These are phyloP conservation scores for Glaucidium brasilianum DNA, from an alignment of 2,113 vertebrate genomes.

Conservation along the genomic window DNA sequence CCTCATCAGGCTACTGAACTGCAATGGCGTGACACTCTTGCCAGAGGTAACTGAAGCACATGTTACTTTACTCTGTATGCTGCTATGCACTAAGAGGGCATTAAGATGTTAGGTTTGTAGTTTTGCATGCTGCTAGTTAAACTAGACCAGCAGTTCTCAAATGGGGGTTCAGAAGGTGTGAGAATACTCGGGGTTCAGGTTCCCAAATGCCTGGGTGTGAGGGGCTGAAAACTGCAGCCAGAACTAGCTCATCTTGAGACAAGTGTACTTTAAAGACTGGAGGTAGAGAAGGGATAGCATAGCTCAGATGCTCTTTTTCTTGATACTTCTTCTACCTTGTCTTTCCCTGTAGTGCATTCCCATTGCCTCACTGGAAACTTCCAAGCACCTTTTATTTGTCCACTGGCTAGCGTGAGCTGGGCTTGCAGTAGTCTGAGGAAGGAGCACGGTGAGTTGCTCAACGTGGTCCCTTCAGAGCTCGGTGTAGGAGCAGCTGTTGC, in stretches of 20 bases:
- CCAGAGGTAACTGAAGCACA: constrained; percentile 43
- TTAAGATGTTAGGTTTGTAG: constrained; percentile 28
- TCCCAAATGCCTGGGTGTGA: background rate
- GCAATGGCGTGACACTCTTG: constrained; percentile 1
- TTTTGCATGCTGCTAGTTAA: constrained; percentile 49
- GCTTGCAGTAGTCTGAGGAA: background rate
- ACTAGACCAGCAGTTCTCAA: constrained; percentile 59
- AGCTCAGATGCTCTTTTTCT: background rate
- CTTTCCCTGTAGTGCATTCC: background rate
- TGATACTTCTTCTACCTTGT: constrained; percentile 4
- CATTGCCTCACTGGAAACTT: background rate
- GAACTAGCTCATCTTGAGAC: background rate
- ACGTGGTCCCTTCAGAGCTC: background rate
- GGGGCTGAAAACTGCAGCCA: background rate
- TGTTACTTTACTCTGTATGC: constrained; percentile 51
- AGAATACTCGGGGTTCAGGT: background rate
- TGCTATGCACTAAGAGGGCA: constrained; percentile 59
- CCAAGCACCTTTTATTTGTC: constrained; percentile 7
- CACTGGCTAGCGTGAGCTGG: background rate
- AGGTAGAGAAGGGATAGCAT: background rate
- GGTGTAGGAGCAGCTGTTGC: background rate
- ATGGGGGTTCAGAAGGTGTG: background rate
- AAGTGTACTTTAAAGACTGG: background rate
- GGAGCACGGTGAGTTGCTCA: background rate
- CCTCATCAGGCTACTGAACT: constrained; percentile 17